These are phyloP conservation scores for Falco peregrinus DNA, from an alignment of 2,797 vertebrate species.

Conservation along the genomic window DNA sequence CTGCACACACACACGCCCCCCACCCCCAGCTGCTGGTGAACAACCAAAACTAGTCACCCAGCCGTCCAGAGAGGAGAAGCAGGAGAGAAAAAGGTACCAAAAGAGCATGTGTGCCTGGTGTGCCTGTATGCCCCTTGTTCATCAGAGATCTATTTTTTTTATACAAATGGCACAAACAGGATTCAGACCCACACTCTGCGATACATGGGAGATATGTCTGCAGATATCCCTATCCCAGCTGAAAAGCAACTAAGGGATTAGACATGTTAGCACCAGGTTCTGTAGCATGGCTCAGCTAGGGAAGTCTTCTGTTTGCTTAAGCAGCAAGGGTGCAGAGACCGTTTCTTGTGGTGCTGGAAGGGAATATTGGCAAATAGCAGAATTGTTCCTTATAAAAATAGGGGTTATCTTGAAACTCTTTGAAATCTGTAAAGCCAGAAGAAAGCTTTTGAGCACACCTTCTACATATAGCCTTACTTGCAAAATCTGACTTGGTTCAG, in stretches of 20 bases:
- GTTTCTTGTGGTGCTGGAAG: accelerated
- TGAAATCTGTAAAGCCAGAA: not conserved
- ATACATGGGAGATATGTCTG: not conserved
- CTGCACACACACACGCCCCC: too few species aligned
- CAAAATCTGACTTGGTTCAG: not conserved
- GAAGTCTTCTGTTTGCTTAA: not conserved
- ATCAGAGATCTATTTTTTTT: not conserved
- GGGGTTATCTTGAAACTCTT: not conserved
- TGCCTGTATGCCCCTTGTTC: not conserved
- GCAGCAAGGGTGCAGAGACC: accelerated
- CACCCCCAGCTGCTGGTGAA: not conserved
- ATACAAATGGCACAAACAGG: not conserved
- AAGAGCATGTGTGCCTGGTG: accelerated
- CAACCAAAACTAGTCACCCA: not conserved
- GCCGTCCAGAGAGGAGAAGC: not conserved
- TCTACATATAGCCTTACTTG: not conserved
- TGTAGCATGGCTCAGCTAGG: not conserved
- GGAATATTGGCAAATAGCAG: not conserved
- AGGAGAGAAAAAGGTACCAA: not conserved
- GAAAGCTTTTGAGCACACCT: not conserved
- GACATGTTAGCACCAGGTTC: not conserved
- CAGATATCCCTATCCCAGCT: not conserved
- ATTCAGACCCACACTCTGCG: accelerated
- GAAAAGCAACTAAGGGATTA: not conserved
- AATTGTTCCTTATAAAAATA: not conserved